These are phyloP conservation scores for Apotomis betuletana DNA, from an alignment of 2,888 invertebrate genomes.

Conservation along the genomic window DNA sequence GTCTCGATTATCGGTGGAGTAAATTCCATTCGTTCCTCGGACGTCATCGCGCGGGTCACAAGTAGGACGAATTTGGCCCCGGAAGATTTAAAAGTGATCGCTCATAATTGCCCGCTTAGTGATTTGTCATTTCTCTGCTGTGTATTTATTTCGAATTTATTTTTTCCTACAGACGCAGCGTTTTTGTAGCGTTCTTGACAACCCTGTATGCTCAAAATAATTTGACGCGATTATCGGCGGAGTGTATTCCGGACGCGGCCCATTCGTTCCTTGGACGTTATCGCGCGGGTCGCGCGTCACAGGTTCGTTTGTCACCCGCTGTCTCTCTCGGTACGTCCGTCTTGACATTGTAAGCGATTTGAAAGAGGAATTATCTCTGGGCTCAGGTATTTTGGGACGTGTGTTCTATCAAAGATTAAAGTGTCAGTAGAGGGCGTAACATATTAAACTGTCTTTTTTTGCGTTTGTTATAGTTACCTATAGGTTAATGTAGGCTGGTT, in stretches of 20 bases:
- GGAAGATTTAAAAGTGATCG: too few species aligned
- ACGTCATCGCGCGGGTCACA: too few species aligned
- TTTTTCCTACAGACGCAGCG: neutral
- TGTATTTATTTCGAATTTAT: too few species aligned
- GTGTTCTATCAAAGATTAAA: slow-evolving; percentile 5
- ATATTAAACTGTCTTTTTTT: neutral
- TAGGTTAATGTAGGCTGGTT: too few species aligned
- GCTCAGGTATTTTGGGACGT: slow-evolving; percentile 29
- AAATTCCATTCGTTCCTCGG: too few species aligned
- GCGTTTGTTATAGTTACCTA: neutral
- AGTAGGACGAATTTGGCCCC: too few species aligned
- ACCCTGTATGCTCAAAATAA: slow-evolving; percentile 25
- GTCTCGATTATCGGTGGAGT: too few species aligned
- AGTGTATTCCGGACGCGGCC: slow-evolving; percentile 65
- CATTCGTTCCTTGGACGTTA: slow-evolving; percentile 72
- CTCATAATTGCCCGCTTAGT: too few species aligned
- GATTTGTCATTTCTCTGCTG: too few species aligned
- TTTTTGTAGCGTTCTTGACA: neutral
- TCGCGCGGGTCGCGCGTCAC: slow-evolving; percentile 59
- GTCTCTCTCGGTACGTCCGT: slow-evolving; percentile 47
- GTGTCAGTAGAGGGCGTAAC: neutral
- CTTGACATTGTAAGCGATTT: slow-evolving; percentile 41
- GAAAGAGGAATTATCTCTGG: slow-evolving; percentile 39
- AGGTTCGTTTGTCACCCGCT: slow-evolving; percentile 65
- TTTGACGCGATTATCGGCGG: slow-evolving; percentile 56